A percentile compares a stretch with the other conserved stretches of the same genome.
Conservation (phyloP, 2,113 vertebrate species). For the Paratilapia polleni region DNA sequence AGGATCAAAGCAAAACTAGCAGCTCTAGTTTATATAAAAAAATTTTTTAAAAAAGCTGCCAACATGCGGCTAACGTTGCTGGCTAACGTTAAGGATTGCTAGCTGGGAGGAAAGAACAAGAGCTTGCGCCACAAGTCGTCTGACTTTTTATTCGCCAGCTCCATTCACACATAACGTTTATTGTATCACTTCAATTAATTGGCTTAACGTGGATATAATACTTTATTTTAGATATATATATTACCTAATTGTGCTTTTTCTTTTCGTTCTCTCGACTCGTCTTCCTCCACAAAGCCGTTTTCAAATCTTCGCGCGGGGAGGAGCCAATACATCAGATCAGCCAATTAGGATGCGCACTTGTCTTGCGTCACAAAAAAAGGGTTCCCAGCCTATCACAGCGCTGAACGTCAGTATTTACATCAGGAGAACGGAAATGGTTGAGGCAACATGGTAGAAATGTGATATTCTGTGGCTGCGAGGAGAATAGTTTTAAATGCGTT, state of each 20-base stretch:
- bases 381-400: conserved; percentile 15
- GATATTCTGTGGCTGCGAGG: background rate
- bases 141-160: background rate
- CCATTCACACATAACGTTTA: background rate
- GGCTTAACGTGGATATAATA: background rate
- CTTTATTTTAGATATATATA: background rate
- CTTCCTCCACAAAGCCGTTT: conserved; percentile 49
- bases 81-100: conserved; percentile 12
- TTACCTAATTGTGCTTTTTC: conserved; percentile 14
- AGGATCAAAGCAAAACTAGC: rapidly evolving
- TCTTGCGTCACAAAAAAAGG: rapidly evolving
- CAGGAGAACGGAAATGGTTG: conserved; percentile 42
- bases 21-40: too few relatives aligned
- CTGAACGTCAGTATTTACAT: conserved; percentile 32
- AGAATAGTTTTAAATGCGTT: background rate
- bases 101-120: too few relatives aligned
- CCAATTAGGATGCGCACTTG: conserved; percentile 62
- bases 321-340: background rate
- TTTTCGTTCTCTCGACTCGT: background rate
- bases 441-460: conserved; percentile 31
- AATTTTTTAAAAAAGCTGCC: too few relatives aligned
- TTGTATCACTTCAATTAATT: background rate
- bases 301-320: conserved; percentile 71
- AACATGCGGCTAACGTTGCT: background rate
- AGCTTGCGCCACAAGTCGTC: too few relatives aligned